Conservation (phyloP, 2,797 vertebrate species). For the Ficedula albicollis region DNA sequence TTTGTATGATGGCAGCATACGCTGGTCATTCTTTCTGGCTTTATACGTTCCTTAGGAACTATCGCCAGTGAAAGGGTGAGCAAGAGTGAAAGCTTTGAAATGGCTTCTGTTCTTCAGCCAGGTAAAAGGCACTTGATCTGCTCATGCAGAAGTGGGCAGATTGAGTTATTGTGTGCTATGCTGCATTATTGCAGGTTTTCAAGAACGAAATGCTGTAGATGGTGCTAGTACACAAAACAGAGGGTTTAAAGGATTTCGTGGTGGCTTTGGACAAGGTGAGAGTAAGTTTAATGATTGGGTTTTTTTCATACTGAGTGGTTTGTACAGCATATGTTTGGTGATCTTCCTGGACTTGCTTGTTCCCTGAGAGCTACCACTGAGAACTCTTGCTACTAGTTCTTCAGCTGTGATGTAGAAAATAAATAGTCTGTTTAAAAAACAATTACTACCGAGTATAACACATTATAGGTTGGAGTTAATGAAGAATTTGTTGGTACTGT, state of each 20-base stretch:
- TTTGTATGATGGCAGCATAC: background rate
- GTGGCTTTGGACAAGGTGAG: background rate
- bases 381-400: background rate
- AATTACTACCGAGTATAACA: background rate
- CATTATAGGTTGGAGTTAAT: background rate
- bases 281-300: background rate
- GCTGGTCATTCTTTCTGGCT: too few species aligned
- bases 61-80: too few species aligned
- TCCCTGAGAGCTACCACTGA: background rate
- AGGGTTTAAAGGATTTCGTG: conserved; percentile 8
- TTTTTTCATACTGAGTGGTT: background rate
- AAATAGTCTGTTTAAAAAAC: background rate
- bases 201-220: background rate
- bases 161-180: background rate
- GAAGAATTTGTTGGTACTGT: background rate
- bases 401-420: background rate
- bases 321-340: too few species aligned
- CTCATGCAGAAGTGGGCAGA: background rate
- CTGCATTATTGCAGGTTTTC: conserved; percentile 40
- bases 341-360: background rate
- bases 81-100: background rate
- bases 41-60: background rate
- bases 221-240: background rate
- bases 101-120: background rate
- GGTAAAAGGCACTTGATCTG: background rate